Evolutionary conservation across 2,797 vertebrate species (phyloP), one percentile per base, ranked within the genome.

Genomic region (Pyrocephalus nanus): DNA sequence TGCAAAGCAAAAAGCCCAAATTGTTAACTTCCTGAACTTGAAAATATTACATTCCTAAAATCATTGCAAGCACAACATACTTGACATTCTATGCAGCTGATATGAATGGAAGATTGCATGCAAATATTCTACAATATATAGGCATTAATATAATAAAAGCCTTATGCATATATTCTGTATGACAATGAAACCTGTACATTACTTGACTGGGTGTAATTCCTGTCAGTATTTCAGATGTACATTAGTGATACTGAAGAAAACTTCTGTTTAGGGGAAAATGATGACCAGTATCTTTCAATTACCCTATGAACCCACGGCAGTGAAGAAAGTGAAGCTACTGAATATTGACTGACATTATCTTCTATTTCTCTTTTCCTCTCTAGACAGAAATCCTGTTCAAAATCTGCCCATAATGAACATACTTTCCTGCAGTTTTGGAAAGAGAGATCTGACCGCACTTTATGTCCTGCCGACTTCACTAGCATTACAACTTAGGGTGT

Each of bases 41-140:
- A 97, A 95, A 95, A 95, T 93, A 88, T 53, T 92, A 89, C 62
- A 90, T 94, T 90, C 83, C 86, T 83, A 80, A 95, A 93, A 95
- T 83, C 51, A 93, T 48, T 93, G 93, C 57, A 86, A 90, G 70
- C 20, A 27, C n/a, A 96, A 97, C 40, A 64, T 91, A 95, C 92
- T 97, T 96, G 95, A 97, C 96, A 96, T 94, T 74, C 10, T 92
- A 88, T 94, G 94, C 75, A 95, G 96, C 81, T 93, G 77, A 96
- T 64, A 51, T 8, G 42, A 96, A 93, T 92, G 55, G 74, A 79
- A 95, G 91, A 96, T 86, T 79, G 80, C 90, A 96, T 92, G 95
- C 92, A 97, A 96, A 88, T 92, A 96, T 66, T 87, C 90, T 81
- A 90, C 65, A 88, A 34, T 38, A 85, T 21, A 91, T 57, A 25